Evolutionary conservation across 2,888 invertebrate species (phyloP).

Genomic region (Campopleginae sp.): DNA sequence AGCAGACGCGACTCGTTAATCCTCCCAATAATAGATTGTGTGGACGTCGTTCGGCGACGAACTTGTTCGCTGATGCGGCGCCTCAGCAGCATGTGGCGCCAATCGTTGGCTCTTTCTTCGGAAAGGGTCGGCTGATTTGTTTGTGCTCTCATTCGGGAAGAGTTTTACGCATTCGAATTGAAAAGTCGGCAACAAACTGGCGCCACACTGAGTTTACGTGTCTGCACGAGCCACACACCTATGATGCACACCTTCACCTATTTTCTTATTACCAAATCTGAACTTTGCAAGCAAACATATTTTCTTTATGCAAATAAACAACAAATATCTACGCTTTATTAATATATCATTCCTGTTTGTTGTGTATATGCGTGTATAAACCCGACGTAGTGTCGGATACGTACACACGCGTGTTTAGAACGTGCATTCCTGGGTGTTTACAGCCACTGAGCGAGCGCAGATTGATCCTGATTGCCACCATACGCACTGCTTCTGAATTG

Average conservation of each 20-base stretch:
- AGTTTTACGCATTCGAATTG: constrained; percentile 47
- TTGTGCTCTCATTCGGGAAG: constrained; percentile 10
- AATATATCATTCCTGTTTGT: background rate
- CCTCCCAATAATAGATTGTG: constrained; percentile 63
- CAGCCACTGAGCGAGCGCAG: constrained; percentile 47
- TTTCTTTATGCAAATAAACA: background rate
- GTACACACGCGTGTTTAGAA: constrained; percentile 63
- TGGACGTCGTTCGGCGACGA: background rate
- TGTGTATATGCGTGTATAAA: background rate
- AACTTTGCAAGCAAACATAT: background rate
- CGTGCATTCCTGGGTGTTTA: constrained; percentile 70
- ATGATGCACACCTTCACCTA: background rate
- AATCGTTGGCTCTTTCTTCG: constrained; percentile 9
- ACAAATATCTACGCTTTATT: background rate
- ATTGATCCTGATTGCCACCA: constrained; percentile 66
- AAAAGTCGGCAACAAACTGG: constrained; percentile 50
- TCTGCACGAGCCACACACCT: background rate
- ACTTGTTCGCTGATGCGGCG: constrained; percentile 17
- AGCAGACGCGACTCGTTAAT: constrained; percentile 60
- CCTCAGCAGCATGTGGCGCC: constrained; percentile 42
- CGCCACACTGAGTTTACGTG: constrained; percentile 36
- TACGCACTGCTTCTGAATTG: constrained; percentile 62
- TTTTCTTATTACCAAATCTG: background rate
- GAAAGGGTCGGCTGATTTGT: constrained; percentile 53
- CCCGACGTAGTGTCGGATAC: constrained; percentile 12